phyloP scores from a whole-genome alignment of 2,888 invertebrate genomes.

The Prosopocoilus inquinatus region DNA sequence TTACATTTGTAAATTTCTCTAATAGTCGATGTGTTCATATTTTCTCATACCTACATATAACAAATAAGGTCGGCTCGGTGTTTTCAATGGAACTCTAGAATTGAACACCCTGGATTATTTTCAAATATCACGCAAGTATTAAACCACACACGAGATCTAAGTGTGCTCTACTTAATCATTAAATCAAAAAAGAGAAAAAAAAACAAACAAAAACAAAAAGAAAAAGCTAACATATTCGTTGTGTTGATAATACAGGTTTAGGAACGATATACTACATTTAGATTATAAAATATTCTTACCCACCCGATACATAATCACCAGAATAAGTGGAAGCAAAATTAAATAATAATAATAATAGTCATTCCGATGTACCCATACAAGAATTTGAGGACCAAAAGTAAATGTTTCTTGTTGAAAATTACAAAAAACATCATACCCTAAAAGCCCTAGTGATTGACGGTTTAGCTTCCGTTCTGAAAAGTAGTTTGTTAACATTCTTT shows the following conservation, averaged over 20 bases:
- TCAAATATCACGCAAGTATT: no score
- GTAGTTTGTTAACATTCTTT: not conserved
- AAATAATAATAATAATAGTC: not conserved
- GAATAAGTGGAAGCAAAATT: not conserved
- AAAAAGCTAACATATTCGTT: no score
- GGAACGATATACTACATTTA: no score
- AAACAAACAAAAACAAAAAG: no score
- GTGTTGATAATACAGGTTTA: no score
- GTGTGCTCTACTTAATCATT: no score
- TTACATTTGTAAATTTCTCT: not conserved
- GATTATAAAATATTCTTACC: no score
- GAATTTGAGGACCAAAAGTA: constrained; percentile 3
- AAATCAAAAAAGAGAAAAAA: no score
- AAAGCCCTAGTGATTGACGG: not conserved
- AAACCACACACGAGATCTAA: no score
- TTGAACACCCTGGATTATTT: not conserved
- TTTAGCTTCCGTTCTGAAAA: not conserved
- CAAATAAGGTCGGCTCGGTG: not conserved
- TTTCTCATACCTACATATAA: not conserved
- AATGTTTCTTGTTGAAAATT: constrained; percentile 1
- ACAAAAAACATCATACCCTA: not conserved
- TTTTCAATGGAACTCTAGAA: not conserved
- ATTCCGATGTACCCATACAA: not conserved
- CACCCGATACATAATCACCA: no score
- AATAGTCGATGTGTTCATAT: not conserved